Percentiles rank a stretch among this genome's conserved stretches.
These are phyloP conservation scores for Notothenia rossii DNA, from an alignment of 2,113 vertebrate genomes.

Conservation along the genomic window DNA sequence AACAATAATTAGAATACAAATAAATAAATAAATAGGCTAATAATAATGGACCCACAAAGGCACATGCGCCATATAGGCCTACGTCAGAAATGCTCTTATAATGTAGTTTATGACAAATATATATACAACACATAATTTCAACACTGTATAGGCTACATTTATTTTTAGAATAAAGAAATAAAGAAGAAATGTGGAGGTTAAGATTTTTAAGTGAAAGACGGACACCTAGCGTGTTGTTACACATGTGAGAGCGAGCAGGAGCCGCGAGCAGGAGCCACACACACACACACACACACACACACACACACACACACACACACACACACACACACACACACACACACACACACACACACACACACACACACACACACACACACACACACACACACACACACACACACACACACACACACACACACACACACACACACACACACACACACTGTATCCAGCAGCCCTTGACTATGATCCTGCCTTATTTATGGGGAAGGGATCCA, in stretches of 20 bases:
- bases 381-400: too few species aligned
- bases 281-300: too few species aligned
- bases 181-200: not conserved
- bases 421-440: too few species aligned
- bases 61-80: not conserved
- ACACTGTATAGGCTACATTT: too few species aligned
- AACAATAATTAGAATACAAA: too few species aligned
- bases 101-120: not conserved
- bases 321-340: too few species aligned
- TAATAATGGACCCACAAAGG: not conserved
- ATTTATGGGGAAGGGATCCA: not conserved
- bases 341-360: too few species aligned
- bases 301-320: too few species aligned
- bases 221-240: not conserved
- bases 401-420: too few species aligned
- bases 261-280: not conserved
- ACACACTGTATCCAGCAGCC: constrained; percentile 20
- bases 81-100: not conserved
- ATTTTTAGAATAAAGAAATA: not conserved
- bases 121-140: not conserved
- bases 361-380: too few species aligned
- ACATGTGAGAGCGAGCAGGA: not conserved
- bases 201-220: not conserved
- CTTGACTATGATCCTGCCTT: constrained; percentile 35
- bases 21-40: not conserved